These are phyloP conservation scores for Coelopa pilipes DNA, from an alignment of 2,888 invertebrate species.

Conservation along the genomic window DNA sequence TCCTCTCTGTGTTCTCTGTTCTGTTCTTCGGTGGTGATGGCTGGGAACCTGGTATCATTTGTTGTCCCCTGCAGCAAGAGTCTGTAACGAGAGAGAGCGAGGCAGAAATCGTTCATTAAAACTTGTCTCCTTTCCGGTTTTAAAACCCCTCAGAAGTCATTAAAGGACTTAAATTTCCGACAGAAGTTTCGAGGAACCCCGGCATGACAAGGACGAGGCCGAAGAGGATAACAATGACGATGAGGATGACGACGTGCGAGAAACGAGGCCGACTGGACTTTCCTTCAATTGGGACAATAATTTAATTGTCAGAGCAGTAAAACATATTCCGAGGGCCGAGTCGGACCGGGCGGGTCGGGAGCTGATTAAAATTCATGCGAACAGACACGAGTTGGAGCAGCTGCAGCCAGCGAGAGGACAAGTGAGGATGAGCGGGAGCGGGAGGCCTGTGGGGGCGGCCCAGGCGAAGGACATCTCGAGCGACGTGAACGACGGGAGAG, in stretches of 20 bases:
- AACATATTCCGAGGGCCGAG: conserved; percentile 3
- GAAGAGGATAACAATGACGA: too few species aligned
- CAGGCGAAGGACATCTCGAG: too few species aligned
- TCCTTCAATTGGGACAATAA: not conserved
- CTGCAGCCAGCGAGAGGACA: not conserved
- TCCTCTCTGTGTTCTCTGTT: too few species aligned
- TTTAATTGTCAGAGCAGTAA: conserved; percentile 9
- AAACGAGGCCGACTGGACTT: not conserved
- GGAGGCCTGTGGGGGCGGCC: too few species aligned
- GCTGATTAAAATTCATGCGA: conserved; percentile 7
- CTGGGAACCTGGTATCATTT: not conserved
- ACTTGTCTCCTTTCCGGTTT: not conserved
- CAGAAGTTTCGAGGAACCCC: too few species aligned
- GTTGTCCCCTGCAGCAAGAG: not conserved
- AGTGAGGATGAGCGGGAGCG: too few species aligned
- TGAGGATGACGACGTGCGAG: too few species aligned
- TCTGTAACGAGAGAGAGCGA: conserved; percentile 6
- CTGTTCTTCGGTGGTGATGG: not conserved
- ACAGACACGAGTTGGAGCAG: not conserved
- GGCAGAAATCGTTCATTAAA: too few species aligned
- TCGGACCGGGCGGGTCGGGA: not conserved
- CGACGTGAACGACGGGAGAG: too few species aligned
- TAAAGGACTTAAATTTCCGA: not conserved
- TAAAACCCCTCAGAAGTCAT: not conserved
- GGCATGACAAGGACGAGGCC: too few species aligned